phyloP scores from a whole-genome alignment of 2,113 vertebrate species.

The Nyctereutes procyonoides region DNA sequence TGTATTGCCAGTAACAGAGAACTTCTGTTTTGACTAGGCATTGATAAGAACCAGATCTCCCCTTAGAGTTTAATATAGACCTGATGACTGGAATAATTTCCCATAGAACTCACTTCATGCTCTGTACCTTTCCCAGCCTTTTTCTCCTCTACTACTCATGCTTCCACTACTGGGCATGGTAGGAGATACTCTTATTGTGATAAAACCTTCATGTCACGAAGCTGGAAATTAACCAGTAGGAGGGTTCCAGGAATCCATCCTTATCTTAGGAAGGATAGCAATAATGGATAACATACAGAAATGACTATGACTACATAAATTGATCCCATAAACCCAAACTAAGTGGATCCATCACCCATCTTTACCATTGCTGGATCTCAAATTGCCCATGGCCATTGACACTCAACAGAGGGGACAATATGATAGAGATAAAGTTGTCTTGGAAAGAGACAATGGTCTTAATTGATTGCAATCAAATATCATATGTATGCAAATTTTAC shows the following conservation, averaged over 20 bases:
- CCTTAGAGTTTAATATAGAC: slow-evolving; percentile 7
- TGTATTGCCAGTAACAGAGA: neutral
- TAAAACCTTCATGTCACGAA: neutral
- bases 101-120: neutral
- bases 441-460: neutral
- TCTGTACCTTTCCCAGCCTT: neutral
- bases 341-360: neutral
- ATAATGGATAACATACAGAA: neutral
- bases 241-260: neutral
- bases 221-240: neutral
- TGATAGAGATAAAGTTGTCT: neutral
- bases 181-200: neutral
- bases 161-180: neutral
- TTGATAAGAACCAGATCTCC: slow-evolving; percentile 18
- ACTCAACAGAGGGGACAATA: neutral
- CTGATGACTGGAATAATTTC: slow-evolving; percentile 28
- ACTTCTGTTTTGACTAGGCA: neutral
- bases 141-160: neutral
- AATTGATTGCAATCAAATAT: neutral
- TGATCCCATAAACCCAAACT: neutral
- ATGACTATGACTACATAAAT: neutral
- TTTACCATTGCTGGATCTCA: neutral
- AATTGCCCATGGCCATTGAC: neutral
- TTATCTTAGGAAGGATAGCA: neutral
- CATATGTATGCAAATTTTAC: neutral